Conservation (phyloP, 2,797 vertebrate species). For the Myiothlypis coronata region DNA sequence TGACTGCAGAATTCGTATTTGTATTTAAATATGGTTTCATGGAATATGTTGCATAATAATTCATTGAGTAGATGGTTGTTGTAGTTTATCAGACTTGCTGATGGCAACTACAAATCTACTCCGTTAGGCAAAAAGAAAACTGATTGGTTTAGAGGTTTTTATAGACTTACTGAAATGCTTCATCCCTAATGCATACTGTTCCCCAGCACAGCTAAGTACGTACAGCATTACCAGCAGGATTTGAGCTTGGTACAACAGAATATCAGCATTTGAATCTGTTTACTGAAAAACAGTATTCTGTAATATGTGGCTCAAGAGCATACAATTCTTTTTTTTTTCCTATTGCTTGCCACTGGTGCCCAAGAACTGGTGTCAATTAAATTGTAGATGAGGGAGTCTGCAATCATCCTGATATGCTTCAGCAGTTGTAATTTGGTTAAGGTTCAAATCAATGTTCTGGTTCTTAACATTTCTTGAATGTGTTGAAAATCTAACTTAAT, state of each 20-base stretch:
- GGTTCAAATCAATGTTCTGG: slow-evolving; percentile 29
- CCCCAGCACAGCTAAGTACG: not conserved
- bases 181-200: not conserved
- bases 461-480: not conserved
- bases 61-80: not conserved
- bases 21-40: not conserved
- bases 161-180: not conserved
- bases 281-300: slow-evolving; percentile 22
- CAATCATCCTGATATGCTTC: not conserved
- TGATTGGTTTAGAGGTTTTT: not conserved
- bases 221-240: not conserved
- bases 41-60: not conserved
- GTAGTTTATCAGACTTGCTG: not conserved
- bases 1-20: not conserved
- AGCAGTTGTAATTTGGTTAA: slow-evolving; percentile 32
- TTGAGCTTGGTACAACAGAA: not conserved
- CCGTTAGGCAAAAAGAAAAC: not conserved
- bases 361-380: slow-evolving; percentile 26
- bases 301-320: not conserved
- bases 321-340: not conserved
- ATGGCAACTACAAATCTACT: not conserved
- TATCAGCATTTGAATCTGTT: not conserved
- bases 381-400: not conserved
- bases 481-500: slow-evolving; percentile 44
- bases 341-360: not conserved